A percentile compares a stretch with the other conserved stretches of the same genome.
phyloP scores from a whole-genome alignment of 2,888 invertebrate species.

The Dryadula phaetusa region DNA sequence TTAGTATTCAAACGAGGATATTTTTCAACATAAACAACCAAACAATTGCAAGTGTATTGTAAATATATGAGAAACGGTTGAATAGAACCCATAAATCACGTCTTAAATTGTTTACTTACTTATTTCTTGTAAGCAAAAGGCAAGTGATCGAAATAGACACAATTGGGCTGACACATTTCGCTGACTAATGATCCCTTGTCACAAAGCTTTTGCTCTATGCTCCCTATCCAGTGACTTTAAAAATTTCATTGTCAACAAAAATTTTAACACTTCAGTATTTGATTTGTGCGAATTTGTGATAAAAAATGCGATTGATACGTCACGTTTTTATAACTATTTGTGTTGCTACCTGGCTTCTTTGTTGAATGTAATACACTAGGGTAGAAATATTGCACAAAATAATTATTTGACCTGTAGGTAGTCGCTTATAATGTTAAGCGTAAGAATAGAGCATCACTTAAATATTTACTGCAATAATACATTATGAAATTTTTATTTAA shows the following conservation, averaged over 20 bases:
- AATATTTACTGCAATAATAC: neutral
- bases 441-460: neutral
- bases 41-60: conserved; percentile 56
- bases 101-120: conserved; percentile 73
- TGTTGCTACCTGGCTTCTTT: conserved; percentile 77
- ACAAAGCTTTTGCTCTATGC: conserved; percentile 65
- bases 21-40: conserved; percentile 37
- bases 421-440: neutral
- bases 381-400: conserved; percentile 48
- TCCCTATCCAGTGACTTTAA: conserved; percentile 66
- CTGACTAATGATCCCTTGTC: conserved; percentile 76
- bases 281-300: conserved; percentile 77
- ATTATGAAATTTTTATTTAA: neutral
- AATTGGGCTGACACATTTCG: conserved; percentile 67
- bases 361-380: conserved; percentile 65
- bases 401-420: conserved; percentile 2
- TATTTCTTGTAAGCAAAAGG: conserved; percentile 71
- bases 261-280: conserved; percentile 83
- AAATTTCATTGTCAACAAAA: conserved; percentile 70
- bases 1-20: too few relatives aligned
- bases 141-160: conserved; percentile 66
- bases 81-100: conserved; percentile 66
- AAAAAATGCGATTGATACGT: conserved; percentile 78
- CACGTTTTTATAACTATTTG: conserved; percentile 81
- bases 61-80: conserved; percentile 53